Base-by-base conservation (phyloP, 2,113 vertebrate species). In the Chaenocephalus aceratus region DNA sequence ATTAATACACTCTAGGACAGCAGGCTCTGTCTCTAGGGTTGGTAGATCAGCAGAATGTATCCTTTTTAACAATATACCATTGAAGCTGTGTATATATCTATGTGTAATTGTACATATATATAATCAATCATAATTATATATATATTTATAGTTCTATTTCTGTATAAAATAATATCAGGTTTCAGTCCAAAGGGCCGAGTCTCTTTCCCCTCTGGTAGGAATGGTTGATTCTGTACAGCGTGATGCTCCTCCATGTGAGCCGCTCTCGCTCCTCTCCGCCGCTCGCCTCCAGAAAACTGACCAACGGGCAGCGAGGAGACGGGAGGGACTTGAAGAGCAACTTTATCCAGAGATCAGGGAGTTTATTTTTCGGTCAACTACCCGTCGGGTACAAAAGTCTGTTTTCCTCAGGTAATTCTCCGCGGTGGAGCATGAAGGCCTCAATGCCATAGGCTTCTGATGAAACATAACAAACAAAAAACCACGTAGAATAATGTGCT, bases 1-100 rank as follows among this genome's bases (percentile, higher is more conserved):
- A 94, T 95, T 95, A 95, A 96, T 89, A 95, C 91, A 93, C 87
- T 95, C 95, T 95, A 94, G 94, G 95, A 97, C 96, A 96, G 96
- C 96, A 96, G 96, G 96, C 95, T 41, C 56, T 53, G 65, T 89
- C 91, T 92, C 95, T 95, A 95, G 95, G 60, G 76, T 94, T 94
- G 96, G 95, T 95, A 96, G 93, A 93, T 91, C 89, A 95, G 96
- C 94, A 94, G 95, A 95, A 94, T 95, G 92, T 86, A 94, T 94
- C 95, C 93, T 95, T 86, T 89, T 88, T 72, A 90, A 94, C 91
- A 93, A 94, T 94, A 96, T 94, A 94, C 90, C 89, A 88, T 94
- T 95, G 95, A 94, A 92, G 96, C 92, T 94, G 96, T 96, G 95
- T 90, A 94, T 94, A 94, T 94, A 95, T 94, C 87, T 95, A 94